Evolutionary conservation across 2,888 invertebrate species (phyloP), one percentile per base, ranked within the genome.

Genomic region (Trissolcus japonicus): DNA sequence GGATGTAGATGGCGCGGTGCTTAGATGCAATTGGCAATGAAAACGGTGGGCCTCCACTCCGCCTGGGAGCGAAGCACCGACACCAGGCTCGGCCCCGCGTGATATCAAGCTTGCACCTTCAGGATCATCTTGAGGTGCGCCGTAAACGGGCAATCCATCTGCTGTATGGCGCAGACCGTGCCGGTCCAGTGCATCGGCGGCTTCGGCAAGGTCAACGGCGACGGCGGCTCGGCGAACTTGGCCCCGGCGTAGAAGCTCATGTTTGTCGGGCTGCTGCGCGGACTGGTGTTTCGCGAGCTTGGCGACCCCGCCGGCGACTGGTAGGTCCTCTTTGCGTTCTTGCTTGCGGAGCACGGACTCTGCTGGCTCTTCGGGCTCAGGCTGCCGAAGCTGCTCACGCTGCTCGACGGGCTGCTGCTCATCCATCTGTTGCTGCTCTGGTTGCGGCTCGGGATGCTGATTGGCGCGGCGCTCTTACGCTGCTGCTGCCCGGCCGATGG

Each of bases 201-300:
- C 87, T 93, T 94, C 74, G 95, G 95, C 85, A 95, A 90, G 79
- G 93, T 93, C 82, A 93, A 92, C 53, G 95, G 94, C 71, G 94
- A 92, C 60, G 95, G 95, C 66, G 95, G 94, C 82, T 94, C 94
- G 85, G 94, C 94, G 91, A 95, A 95, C 89, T 95, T 95, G 87
- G 95, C 94, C 86, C 93, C 95, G 80, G 95, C 95, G 72, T 88
- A 89, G 69, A 86, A 88, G 77, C 82, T 85, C 41, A n/a, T 17
- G 80, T 83, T 86, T 13, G 88, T 89, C 13, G 89, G 89, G 76
- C 89, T 89, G 61, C 86, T 84, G 14, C 86, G 84, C 48, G 87
- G 86, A 79, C 87, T 88, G 11, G 82, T 82, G 41, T 82, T 71
- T 63, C 82, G 81, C 60, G 83, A 61, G 13, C 86, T 86, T 9